A percentile compares a stretch with the other conserved stretches of the same genome.
phyloP scores from a whole-genome alignment of 2,113 vertebrate genomes.

The Heterotis niloticus region DNA sequence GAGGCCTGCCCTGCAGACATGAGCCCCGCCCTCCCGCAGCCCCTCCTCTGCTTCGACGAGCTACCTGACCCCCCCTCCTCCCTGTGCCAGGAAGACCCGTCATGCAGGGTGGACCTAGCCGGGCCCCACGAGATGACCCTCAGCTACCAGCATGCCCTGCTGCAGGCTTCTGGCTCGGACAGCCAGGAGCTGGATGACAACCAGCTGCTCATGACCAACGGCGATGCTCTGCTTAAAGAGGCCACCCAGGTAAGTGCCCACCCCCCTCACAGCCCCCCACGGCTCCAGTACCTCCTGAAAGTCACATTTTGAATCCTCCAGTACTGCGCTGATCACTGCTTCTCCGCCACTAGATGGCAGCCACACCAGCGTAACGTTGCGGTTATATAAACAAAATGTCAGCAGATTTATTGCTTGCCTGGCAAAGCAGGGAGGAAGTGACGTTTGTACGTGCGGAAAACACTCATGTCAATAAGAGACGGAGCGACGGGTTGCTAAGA shows the following conservation, averaged over 20 bases:
- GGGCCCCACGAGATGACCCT: constrained; percentile 67
- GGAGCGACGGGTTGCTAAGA: not conserved
- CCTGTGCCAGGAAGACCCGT: constrained; percentile 71
- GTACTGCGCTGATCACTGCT: not conserved
- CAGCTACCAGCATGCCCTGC: constrained; percentile 77
- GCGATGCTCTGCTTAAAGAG: constrained; percentile 84
- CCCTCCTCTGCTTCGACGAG: constrained; percentile 87
- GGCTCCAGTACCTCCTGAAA: not conserved
- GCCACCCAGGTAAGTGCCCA: constrained; percentile 72
- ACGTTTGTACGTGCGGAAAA: not conserved
- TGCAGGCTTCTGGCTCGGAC: constrained; percentile 63
- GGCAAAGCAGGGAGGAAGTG: not conserved
- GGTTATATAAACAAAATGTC: not conserved
- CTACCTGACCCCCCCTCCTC: constrained; percentile 75
- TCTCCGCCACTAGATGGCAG: constrained; percentile 38
- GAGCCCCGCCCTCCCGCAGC: constrained; percentile 50
- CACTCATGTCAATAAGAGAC: too few relatives aligned
- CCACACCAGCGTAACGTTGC: not conserved
- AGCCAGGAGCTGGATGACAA: constrained; percentile 60
- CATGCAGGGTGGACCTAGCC: constrained; percentile 66
- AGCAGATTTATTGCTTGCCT: not conserved
- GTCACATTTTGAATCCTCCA: too few relatives aligned
- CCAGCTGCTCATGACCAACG: constrained; percentile 86
- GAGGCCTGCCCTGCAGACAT: constrained; percentile 35
- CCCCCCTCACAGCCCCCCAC: not conserved